Evolutionary conservation across 2,888 invertebrate genomes (phyloP), one percentile per base, ranked within the genome.

Genomic region (Pachliopta kotzebuea): DNA sequence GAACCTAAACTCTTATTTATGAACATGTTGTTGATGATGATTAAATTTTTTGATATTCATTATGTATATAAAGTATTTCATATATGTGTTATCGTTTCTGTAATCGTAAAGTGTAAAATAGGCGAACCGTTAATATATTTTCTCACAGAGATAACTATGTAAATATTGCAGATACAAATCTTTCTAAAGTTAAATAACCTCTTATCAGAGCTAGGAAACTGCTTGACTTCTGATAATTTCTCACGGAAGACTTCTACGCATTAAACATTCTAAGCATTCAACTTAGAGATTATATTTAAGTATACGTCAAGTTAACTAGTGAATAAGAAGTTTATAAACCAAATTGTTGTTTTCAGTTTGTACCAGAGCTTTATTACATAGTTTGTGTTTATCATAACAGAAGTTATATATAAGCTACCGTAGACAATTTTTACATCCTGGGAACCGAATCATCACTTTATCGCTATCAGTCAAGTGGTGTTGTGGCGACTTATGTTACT

Each of bases 391-490:
- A 62, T 57, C 20, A 26, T 52, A 24, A 37, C 31, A 56, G 45
- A 55, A 55, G 62, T 64, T 49, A 49, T 56, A 62, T 67, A 65
- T 62, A 70, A 45, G 73, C 74, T 72, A 76, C 72, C 63, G 75
- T 71, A 68, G 59, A 63, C 59, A 59, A 49, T 69, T 68, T n/a
- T 69, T 59, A 66, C 65, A 71, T 70, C 77, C 76, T 81, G 83
- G 75, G 79, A 81, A 81, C 73, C 66, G 65, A 65, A 45, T 64
- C 69, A 67, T 69, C 68, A 31, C 54, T 31, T 62, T 67, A 64
- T 60, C 60, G 64, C 71, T 80, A 82, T 82, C 81, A 76, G 80
- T 81, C 78, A 79, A 80, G 80, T 79, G 79, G 74, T 37, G 71
- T 70, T 70, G 69, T 71, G 72, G 62, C 67, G 64, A 42, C 29